These are phyloP conservation scores for Alviniconcha marisindica DNA, from an alignment of 1,140 invertebrate species.

Conservation along the genomic window DNA sequence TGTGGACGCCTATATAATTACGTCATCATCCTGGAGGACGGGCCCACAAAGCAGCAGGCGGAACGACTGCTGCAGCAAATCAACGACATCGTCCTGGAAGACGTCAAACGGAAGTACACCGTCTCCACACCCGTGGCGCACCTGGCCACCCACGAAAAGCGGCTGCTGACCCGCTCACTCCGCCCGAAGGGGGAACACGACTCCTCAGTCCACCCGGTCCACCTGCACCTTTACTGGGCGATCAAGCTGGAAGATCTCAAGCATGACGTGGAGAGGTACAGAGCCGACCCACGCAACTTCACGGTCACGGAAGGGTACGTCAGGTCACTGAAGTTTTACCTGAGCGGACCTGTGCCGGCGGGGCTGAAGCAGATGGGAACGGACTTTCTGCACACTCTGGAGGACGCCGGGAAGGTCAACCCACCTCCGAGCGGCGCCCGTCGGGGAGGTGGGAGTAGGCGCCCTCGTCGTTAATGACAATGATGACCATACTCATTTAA, in stretches of 20 bases:
- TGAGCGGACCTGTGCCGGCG: background rate
- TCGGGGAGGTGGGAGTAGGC: too few relatives aligned
- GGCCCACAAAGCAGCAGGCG: background rate
- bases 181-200: background rate
- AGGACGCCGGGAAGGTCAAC: background rate
- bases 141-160: background rate
- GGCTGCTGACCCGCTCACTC: background rate
- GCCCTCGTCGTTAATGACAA: too few relatives aligned
- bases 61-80: background rate
- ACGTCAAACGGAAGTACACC: slow-evolving; percentile 5
- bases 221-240: background rate
- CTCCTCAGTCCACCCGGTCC: background rate
- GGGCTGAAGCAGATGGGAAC: background rate
- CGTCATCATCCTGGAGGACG: background rate
- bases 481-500: too few relatives aligned
- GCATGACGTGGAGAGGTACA: background rate
- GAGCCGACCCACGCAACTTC: background rate
- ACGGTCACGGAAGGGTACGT: background rate
- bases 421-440: background rate
- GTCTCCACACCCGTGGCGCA: background rate
- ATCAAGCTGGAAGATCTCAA: background rate
- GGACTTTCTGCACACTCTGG: background rate
- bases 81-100: background rate
- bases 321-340: background rate
- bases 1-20: background rate